Percentiles rank a stretch among this genome's conserved stretches.
Conservation (phyloP, 2,888 invertebrate species). For the Allygus modestus region DNA sequence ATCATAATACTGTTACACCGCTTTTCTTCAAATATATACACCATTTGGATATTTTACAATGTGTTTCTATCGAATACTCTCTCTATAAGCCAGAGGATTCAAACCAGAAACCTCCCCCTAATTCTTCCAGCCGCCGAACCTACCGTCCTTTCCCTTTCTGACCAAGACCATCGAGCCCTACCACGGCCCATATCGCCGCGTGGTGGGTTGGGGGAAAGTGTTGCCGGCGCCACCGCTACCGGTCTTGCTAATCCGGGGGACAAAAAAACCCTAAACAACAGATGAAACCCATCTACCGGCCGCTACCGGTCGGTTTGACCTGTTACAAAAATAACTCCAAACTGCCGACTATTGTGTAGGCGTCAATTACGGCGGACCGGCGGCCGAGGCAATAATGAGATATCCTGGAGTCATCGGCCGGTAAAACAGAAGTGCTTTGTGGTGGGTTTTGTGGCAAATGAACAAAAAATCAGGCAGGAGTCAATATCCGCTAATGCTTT, state of each 20-base stretch:
- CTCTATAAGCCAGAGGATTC: too few relatives aligned
- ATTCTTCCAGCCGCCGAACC: too few relatives aligned
- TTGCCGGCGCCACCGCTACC: constrained; percentile 6
- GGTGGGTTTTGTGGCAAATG: not conserved
- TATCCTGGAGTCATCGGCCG: not conserved
- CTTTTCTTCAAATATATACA: too few relatives aligned
- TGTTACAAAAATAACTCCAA: not conserved
- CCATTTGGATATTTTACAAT: too few relatives aligned
- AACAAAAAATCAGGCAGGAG: too few relatives aligned
- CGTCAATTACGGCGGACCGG: not conserved
- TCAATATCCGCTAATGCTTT: too few relatives aligned
- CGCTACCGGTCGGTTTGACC: not conserved
- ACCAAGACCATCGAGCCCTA: not conserved
- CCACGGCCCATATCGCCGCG: not conserved
- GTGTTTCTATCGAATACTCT: too few relatives aligned
- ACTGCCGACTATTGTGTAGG: not conserved
- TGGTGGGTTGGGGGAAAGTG: not conserved
- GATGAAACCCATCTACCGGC: constrained; percentile 31
- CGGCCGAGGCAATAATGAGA: not conserved
- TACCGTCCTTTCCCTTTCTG: constrained; percentile 23
- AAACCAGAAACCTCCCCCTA: too few relatives aligned
- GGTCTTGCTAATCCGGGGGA: not conserved
- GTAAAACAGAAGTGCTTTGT: not conserved
- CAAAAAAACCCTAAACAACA: constrained; percentile 35
- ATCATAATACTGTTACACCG: too few relatives aligned